Evolutionary conservation across 2,888 invertebrate species (phyloP).

Genomic region (Pollenia amentaria): DNA sequence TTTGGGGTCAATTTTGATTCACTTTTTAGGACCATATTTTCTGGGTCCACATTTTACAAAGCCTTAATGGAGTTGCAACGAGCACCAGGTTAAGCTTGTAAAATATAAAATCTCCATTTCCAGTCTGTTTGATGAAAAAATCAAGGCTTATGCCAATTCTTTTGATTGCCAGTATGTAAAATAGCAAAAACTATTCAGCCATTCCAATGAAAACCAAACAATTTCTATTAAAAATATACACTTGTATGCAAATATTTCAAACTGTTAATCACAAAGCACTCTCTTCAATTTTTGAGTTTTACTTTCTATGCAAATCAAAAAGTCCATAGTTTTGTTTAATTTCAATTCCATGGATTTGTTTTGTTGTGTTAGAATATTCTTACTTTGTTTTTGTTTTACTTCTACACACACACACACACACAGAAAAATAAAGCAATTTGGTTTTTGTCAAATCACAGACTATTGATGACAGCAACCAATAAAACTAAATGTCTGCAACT

Average conservation of each 20-base stretch:
- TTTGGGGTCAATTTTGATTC: no score
- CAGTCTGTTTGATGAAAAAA: slow-evolving; percentile 12
- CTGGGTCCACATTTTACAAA: no score
- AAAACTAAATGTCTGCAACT: slow-evolving; percentile 69
- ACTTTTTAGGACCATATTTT: no score
- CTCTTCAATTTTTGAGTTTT: slow-evolving; percentile 30
- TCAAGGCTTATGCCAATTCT: background rate
- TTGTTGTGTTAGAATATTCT: background rate
- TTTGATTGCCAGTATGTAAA: slow-evolving; percentile 6
- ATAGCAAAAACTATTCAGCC: background rate
- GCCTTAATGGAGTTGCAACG: no score
- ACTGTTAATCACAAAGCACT: slow-evolving; percentile 62
- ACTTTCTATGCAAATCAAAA: slow-evolving; percentile 66
- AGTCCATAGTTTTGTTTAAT: slow-evolving; percentile 26
- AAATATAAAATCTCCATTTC: slow-evolving; percentile 1
- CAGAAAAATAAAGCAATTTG: slow-evolving; percentile 67
- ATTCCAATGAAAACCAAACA: slow-evolving; percentile 37
- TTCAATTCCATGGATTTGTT: slow-evolving; percentile 27
- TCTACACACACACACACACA: background rate
- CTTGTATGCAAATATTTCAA: slow-evolving; percentile 17
- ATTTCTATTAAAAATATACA: slow-evolving; percentile 10
- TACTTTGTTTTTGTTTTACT: background rate
- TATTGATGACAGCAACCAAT: slow-evolving; percentile 71
- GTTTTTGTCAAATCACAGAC: slow-evolving; percentile 73
- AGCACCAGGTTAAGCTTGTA: background rate